These are phyloP conservation scores for Spheniscus humboldti DNA, from an alignment of 2,797 vertebrate genomes.

Conservation along the genomic window DNA sequence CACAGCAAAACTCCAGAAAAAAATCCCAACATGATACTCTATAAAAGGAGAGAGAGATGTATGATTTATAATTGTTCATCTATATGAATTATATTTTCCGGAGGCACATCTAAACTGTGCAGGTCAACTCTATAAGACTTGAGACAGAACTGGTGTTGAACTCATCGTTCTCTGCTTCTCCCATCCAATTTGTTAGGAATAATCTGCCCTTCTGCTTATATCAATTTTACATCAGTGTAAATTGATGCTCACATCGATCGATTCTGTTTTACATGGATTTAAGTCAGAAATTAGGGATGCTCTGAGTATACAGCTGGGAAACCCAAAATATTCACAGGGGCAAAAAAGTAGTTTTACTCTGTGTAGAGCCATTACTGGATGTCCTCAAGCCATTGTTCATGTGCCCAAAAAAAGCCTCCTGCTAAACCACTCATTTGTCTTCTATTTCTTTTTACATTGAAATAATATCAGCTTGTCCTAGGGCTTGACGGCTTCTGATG, in stretches of 20 bases:
- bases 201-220: not conserved
- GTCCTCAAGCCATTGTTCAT: not conserved
- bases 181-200: not conserved
- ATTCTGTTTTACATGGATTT: not conserved
- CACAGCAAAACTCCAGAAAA: not conserved
- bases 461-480: slow-evolving; percentile 16
- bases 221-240: not conserved
- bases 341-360: not conserved
- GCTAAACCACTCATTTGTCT: not conserved
- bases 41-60: not conserved
- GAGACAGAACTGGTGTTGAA: not conserved
- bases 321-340: not conserved
- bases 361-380: not conserved
- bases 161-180: not conserved
- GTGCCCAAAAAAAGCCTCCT: not conserved
- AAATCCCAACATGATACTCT: not conserved
- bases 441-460: slow-evolving; percentile 15
- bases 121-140: not conserved
- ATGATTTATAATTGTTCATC: not conserved
- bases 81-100: not conserved
- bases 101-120: not conserved
- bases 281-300: not conserved
- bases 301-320: not conserved
- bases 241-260: not conserved
- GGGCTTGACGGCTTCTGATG: slow-evolving; percentile 27